These are phyloP conservation scores for Sympetrum striolatum DNA, from an alignment of 2,888 invertebrate species.

Conservation along the genomic window DNA sequence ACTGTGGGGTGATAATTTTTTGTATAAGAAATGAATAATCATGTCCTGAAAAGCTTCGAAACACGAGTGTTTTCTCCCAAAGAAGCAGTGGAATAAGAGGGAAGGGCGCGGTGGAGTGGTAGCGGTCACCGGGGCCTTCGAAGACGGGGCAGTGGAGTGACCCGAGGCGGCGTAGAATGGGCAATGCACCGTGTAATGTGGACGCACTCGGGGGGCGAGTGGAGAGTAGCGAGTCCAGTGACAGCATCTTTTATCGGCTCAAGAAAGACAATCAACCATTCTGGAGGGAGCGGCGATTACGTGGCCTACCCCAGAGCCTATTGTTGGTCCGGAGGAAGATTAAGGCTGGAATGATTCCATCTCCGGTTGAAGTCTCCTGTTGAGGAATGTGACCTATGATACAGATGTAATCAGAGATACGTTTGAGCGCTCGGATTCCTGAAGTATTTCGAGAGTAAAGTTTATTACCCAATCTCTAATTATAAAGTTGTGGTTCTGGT, in stretches of 20 bases:
- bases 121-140: neutral
- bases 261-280: slow-evolving; percentile 1
- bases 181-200: neutral
- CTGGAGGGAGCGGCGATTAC: neutral
- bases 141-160: neutral
- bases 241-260: neutral
- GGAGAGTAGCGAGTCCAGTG: neutral
- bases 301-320: neutral
- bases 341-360: no score
- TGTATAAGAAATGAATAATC: no score
- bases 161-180: neutral
- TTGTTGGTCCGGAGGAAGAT: neutral
- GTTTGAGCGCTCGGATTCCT: no score
- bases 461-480: no score
- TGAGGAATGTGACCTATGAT: no score
- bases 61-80: neutral
- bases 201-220: neutral
- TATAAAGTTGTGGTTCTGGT: no score
- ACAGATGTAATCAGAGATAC: no score
- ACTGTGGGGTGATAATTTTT: no score
- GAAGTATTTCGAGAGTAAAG: no score
- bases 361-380: no score
- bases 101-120: neutral
- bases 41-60: no score
- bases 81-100: neutral